Evolutionary conservation across 2,888 invertebrate genomes (phyloP).

Genomic region (Sericinus montela): DNA sequence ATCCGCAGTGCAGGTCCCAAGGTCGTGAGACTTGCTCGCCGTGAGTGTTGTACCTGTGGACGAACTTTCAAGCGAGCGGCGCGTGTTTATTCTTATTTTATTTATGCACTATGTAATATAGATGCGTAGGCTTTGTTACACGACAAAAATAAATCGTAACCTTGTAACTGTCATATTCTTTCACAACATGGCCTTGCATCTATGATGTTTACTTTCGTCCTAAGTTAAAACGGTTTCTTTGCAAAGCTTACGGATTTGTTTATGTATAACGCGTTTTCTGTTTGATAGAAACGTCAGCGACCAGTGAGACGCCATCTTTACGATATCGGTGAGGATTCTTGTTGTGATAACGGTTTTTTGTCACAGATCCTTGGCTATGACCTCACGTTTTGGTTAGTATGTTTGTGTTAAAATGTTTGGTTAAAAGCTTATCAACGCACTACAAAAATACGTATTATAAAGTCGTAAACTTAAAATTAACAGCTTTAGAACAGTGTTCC

Average conservation of each 20-base stretch:
- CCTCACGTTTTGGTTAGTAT: constrained; percentile 7
- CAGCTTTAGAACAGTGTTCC: too few species aligned
- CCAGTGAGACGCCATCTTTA: constrained; percentile 7
- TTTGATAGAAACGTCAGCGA: constrained; percentile 2
- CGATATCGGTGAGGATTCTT: constrained; percentile 5
- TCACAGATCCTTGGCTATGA: constrained; percentile 14
- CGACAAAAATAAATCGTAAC: constrained; percentile 5
- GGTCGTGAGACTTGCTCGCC: constrained; percentile 66
- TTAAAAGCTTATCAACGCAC: not conserved
- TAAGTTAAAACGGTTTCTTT: not conserved
- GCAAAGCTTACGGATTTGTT: not conserved
- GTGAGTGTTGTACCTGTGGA: constrained; percentile 51
- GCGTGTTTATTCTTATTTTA: constrained; percentile 29
- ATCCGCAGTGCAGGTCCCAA: constrained; percentile 61
- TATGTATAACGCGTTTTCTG: not conserved
- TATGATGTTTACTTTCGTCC: not conserved
- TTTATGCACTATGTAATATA: constrained; percentile 33
- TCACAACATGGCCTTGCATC: not conserved
- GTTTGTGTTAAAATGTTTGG: constrained; percentile 4
- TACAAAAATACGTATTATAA: not conserved
- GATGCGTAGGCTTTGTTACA: constrained; percentile 33
- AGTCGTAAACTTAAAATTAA: too few species aligned
- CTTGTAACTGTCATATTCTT: constrained; percentile 11
- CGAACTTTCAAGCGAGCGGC: constrained; percentile 58
- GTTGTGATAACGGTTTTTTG: constrained; percentile 16